Conservation (phyloP, 2,113 vertebrate genomes). For the Nibea albiflora region DNA sequence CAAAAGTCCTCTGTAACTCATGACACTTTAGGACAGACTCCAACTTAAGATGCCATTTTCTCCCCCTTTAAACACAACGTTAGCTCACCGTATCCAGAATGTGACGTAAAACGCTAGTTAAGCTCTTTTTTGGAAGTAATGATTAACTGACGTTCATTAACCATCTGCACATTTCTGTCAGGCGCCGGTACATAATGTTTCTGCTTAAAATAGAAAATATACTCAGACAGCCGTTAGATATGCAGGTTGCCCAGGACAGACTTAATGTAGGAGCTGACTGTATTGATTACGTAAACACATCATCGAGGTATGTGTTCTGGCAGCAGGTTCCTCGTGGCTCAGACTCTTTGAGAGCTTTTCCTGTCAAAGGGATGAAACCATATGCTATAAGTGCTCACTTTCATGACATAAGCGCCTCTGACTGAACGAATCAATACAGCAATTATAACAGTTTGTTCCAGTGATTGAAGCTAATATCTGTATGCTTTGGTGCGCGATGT, state of each 20-base stretch:
- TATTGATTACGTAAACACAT: background rate
- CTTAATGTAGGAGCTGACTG: background rate
- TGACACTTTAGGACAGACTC: slow-evolving; percentile 1
- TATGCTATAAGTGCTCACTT: too few species aligned
- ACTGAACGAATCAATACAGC: background rate
- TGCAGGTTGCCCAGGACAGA: slow-evolving; percentile 15
- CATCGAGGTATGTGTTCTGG: background rate
- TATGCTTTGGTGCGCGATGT: background rate
- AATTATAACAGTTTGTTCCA: background rate
- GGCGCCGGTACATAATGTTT: slow-evolving; percentile 34
- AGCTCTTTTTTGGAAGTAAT: slow-evolving; percentile 14
- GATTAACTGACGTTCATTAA: slow-evolving; percentile 19
- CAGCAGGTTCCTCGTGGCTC: background rate
- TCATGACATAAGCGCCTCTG: background rate
- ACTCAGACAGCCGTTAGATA: slow-evolving; percentile 23
- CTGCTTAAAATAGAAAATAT: slow-evolving; percentile 28
- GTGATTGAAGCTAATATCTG: background rate
- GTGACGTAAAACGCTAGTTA: slow-evolving; percentile 10
- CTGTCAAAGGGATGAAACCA: background rate
- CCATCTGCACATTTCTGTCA: slow-evolving; percentile 27
- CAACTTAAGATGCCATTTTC: background rate
- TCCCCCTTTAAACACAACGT: background rate
- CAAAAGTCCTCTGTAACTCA: background rate
- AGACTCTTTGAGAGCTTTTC: background rate
- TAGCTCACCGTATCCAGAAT: slow-evolving; percentile 10